A percentile compares a stretch with the other conserved stretches of the same genome.
These are phyloP conservation scores for Tadarida brasiliensis DNA, from an alignment of 2,797 vertebrate genomes.

Conservation along the genomic window DNA sequence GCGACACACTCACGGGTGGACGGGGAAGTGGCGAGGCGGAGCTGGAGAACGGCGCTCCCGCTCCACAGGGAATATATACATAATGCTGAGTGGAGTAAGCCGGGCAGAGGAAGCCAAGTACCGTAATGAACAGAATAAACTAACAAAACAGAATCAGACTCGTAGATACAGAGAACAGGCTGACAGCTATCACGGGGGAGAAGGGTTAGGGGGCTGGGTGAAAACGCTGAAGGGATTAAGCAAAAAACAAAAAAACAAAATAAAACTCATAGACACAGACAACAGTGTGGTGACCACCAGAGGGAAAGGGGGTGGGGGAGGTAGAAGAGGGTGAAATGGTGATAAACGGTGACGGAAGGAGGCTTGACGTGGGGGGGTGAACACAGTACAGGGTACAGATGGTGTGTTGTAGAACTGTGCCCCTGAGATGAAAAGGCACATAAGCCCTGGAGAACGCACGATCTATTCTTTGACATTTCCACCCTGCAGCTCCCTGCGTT, in stretches of 20 bases:
- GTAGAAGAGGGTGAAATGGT: neutral
- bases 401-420: neutral
- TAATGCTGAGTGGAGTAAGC: neutral
- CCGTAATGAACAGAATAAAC: neutral
- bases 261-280: neutral
- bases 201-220: neutral
- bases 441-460: accelerated
- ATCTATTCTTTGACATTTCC: neutral
- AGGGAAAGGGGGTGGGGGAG: neutral
- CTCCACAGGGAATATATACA: no score
- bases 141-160: neutral
- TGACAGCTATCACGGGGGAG: neutral
- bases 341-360: neutral
- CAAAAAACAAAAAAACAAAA: no score
- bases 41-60: neutral
- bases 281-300: neutral
- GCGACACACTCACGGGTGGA: accelerated
- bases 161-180: neutral
- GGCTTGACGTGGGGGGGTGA: neutral
- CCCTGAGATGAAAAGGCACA: neutral
- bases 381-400: neutral
- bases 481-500: neutral
- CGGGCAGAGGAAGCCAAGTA: neutral
- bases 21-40: accelerated
- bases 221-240: neutral